Evolutionary conservation across 53 echinoderm and acorn worm species (phyloP).

Genomic region (Patiria pectinifera): DNA sequence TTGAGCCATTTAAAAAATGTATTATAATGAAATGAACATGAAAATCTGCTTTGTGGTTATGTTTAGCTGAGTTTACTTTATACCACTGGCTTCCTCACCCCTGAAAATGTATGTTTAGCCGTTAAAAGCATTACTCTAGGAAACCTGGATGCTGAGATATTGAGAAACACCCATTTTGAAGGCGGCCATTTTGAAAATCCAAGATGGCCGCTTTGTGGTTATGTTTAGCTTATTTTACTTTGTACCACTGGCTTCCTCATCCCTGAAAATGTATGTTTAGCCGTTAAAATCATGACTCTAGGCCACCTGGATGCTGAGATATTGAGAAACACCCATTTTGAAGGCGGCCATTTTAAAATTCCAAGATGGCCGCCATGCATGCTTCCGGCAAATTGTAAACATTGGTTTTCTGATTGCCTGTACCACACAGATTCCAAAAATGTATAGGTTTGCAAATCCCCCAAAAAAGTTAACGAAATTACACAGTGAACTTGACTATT

Average conservation of each 20-base stretch:
- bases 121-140: background rate
- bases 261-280: slow-evolving; percentile 28
- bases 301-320: too few relatives aligned
- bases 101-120: too few relatives aligned
- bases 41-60: too few relatives aligned
- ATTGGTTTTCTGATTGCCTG: background rate
- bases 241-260: background rate
- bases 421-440: background rate
- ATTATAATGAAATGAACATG: too few relatives aligned
- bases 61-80: too few relatives aligned
- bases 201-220: background rate
- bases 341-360: too few relatives aligned
- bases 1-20: too few relatives aligned
- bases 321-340: too few relatives aligned
- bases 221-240: too few relatives aligned
- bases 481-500: background rate
- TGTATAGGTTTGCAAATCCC: background rate
- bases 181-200: background rate
- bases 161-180: background rate
- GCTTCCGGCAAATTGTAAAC: background rate
- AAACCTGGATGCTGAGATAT: slow-evolving; percentile 13
- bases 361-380: background rate
- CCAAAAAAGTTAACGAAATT: too few relatives aligned
- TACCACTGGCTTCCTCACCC: too few relatives aligned
- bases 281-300: slow-evolving; percentile 2